Percentiles rank a stretch among this genome's conserved stretches.
Conservation (phyloP, 2,113 vertebrate species). For the Ptilonorhynchus violaceus region DNA sequence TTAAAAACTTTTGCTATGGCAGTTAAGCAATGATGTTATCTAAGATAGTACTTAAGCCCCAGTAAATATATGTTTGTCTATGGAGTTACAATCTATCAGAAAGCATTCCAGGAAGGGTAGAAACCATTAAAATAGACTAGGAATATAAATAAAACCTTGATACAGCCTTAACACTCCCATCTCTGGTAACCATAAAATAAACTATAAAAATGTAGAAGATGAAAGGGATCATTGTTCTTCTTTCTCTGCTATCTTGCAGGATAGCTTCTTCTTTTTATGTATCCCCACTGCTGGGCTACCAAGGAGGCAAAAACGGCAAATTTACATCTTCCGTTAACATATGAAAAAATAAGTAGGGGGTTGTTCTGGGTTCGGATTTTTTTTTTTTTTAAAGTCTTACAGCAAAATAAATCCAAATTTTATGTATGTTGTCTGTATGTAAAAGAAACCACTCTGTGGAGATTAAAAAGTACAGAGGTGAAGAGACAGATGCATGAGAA, state of each 20-base stretch:
- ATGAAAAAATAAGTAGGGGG: background rate
- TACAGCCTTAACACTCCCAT: background rate
- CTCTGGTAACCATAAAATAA: background rate
- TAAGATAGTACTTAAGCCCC: background rate
- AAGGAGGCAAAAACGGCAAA: background rate
- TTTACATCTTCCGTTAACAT: background rate
- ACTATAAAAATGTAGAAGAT: background rate
- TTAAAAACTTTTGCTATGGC: background rate
- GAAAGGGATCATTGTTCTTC: background rate
- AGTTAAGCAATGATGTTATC: background rate
- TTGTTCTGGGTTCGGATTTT: background rate
- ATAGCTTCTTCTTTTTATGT: background rate
- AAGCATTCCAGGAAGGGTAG: background rate
- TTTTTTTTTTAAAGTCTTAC: background rate
- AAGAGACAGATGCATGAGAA: background rate
- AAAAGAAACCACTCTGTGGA: background rate
- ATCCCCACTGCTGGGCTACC: background rate
- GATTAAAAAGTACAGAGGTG: background rate
- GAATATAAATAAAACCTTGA: background rate
- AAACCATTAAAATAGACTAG: background rate
- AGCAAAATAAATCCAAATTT: background rate
- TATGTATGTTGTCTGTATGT: background rate
- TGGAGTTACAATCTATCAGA: background rate
- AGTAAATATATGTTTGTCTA: background rate
- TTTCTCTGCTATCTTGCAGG: background rate